phyloP scores from a whole-genome alignment of 1,140 invertebrate species.

The Papilio xuthus region DNA sequence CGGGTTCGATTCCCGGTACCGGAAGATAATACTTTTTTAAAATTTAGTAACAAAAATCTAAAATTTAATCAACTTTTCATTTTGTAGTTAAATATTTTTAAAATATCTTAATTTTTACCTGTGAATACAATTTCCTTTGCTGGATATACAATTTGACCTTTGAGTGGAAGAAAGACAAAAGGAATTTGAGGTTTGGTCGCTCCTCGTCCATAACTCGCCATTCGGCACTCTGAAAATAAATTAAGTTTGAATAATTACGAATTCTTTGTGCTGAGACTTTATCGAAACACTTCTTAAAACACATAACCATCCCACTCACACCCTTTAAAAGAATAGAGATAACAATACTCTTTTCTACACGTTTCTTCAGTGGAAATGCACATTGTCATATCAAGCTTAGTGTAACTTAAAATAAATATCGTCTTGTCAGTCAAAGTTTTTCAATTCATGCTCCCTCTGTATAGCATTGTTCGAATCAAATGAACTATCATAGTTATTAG shows the following conservation, averaged over 20 bases:
- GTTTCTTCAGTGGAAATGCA: not conserved
- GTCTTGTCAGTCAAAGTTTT: not conserved
- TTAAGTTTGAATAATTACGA: not conserved
- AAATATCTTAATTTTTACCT: slow-evolving; percentile 81
- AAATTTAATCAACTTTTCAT: not conserved
- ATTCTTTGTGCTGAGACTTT: no score
- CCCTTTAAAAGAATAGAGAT: not conserved
- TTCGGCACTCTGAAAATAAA: slow-evolving; percentile 88
- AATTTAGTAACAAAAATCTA: not conserved
- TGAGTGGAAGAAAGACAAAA: slow-evolving; percentile 91
- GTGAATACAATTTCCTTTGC: slow-evolving; percentile 91
- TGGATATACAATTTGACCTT: slow-evolving; percentile 92
- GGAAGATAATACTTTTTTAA: slow-evolving; percentile 31
- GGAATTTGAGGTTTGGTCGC: slow-evolving; percentile 90
- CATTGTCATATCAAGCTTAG: not conserved
- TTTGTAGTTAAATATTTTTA: not conserved
- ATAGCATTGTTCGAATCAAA: not conserved
- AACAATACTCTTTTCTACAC: not conserved
- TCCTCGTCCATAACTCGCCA: slow-evolving; percentile 89
- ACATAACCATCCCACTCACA: not conserved
- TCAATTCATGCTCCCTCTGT: not conserved
- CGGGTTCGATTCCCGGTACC: slow-evolving; percentile 45
- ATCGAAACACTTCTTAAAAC: not conserved
- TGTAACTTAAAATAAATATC: not conserved
- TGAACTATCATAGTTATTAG: slow-evolving; percentile 18